A percentile compares a stretch with the other conserved stretches of the same genome.
phyloP scores from a whole-genome alignment of 2,797 vertebrate genomes.

The Salarias fasciatus region DNA sequence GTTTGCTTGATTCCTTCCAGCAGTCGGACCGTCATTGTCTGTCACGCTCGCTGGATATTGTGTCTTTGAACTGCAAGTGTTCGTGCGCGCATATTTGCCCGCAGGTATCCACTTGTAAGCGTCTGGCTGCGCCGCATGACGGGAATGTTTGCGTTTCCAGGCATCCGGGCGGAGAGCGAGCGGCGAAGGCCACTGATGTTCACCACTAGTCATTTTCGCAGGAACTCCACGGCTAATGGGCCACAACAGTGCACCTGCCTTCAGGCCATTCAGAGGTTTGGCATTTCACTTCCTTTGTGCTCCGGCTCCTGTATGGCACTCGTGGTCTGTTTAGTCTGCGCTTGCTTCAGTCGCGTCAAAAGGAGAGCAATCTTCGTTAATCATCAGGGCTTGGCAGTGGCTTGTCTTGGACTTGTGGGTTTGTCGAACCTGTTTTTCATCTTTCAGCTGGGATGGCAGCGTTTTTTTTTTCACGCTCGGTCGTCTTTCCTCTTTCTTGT shows the following conservation, averaged over 20 bases:
- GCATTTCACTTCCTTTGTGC: conserved; percentile 63
- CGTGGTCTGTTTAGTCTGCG: conserved; percentile 61
- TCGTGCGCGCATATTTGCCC: neutral
- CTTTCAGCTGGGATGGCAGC: conserved; percentile 7
- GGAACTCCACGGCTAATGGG: conserved; percentile 57
- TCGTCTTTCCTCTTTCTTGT: conserved; percentile 7
- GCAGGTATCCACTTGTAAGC: neutral
- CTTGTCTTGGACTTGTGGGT: conserved; percentile 29
- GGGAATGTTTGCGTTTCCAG: conserved; percentile 17
- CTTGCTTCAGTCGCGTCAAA: conserved; percentile 49
- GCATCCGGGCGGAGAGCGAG: conserved; percentile 25
- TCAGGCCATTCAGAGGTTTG: conserved; percentile 43
- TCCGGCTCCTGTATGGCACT: conserved; percentile 49
- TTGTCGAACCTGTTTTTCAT: conserved; percentile 53
- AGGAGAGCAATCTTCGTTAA: conserved; percentile 52
- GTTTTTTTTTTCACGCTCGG: neutral
- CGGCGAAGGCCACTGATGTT: conserved; percentile 49
- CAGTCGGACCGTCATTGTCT: conserved; percentile 36
- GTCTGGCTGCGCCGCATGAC: too few species aligned
- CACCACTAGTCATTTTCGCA: conserved; percentile 37
- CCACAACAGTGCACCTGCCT: conserved; percentile 59
- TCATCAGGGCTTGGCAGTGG: conserved; percentile 50
- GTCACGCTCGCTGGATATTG: conserved; percentile 24
- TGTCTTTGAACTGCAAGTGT: neutral
- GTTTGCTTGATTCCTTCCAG: conserved; percentile 50